Evolutionary conservation across 2,888 invertebrate genomes (phyloP), one percentile per base, ranked within the genome.

Genomic region (Meteorus colon): DNA sequence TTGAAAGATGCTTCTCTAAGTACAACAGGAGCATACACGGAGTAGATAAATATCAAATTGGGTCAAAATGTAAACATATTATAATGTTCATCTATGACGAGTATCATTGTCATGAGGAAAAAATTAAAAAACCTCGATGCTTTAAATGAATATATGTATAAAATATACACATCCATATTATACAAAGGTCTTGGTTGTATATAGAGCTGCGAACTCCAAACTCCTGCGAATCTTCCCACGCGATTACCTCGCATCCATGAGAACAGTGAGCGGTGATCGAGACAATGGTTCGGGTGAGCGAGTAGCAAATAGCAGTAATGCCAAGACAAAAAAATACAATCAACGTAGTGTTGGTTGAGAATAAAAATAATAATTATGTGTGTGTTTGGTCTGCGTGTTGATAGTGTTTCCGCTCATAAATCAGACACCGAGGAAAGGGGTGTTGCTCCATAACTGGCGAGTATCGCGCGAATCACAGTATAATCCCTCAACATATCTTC

Each of bases 151-250:
- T 55, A 55, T 8, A 55, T 55, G n/a, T 55, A n/a, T 62, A 62
- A 29, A 62, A 5, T 34, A 34, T 16, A 27, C 31, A 63, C 29
- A 31, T 62, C 12, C 12, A 5, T 1, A n/a, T 4, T 16, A 6
- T 6, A 48, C 5, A n/a, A 14, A 24, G 27, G 62, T 68, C 67
- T 59, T 5, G 78, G 66, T 78, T 55, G 77, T 80, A 80, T 78
- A 77, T 78, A 78, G 81, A 81, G 80, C 82, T 85, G 85, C 10
- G 6, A 87, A 87, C 85, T 87, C 86, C 84, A 85, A 86, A 86
- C 84, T 84, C 85, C 85, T 88, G 88, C 85, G 89, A 89, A 89
- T 86, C 86, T 89, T 89, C 89, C 87, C 89, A 89, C 89, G 89
- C 82, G 81, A 79, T 78, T 76, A 72, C 79, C 79, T 77, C 81